Percentiles rank a stretch among this genome's conserved stretches.
Conservation (phyloP, 2,113 vertebrate species). For the Acanthochromis polyacanthus region DNA sequence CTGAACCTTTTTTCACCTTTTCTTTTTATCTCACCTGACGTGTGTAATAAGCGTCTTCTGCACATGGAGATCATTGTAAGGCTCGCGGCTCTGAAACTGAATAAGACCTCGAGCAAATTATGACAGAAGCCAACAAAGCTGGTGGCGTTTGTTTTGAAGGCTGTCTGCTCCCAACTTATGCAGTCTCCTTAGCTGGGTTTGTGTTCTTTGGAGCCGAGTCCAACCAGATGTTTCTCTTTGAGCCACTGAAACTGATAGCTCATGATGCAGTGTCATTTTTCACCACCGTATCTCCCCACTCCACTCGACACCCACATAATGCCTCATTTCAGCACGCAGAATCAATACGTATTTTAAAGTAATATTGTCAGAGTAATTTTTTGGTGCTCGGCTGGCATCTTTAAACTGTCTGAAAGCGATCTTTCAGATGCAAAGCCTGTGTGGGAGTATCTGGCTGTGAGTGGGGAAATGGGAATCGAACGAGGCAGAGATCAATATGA, state of each 20-base stretch:
- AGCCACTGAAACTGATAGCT: conserved; percentile 86
- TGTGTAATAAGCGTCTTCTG: conserved; percentile 28
- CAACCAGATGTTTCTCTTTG: conserved; percentile 88
- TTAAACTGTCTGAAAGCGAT: conserved; percentile 71
- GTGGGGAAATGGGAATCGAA: conserved; percentile 65
- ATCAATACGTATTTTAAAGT: conserved; percentile 80
- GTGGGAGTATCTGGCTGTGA: conserved; percentile 72
- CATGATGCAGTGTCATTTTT: conserved; percentile 82
- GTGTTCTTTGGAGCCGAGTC: conserved; percentile 83
- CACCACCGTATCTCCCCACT: conserved; percentile 71
- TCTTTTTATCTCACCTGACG: conserved; percentile 19
- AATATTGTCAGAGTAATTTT: conserved; percentile 76
- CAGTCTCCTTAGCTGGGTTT: conserved; percentile 76
- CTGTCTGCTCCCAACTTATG: conserved; percentile 71
- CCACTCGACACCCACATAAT: conserved; percentile 82
- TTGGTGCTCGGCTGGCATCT: conserved; percentile 61
- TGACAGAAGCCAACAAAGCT: conserved; percentile 64
- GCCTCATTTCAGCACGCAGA: conserved; percentile 78
- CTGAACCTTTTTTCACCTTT: conserved; percentile 52
- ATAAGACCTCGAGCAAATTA: conserved; percentile 64
- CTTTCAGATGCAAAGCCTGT: conserved; percentile 61
- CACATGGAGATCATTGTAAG: conserved; percentile 44
- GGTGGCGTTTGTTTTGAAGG: conserved; percentile 77
- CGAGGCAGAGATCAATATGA: conserved; percentile 73
- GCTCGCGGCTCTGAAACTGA: conserved; percentile 45